Evolutionary conservation across 2,113 vertebrate genomes (phyloP).

Genomic region (Lepisosteus osseus): DNA sequence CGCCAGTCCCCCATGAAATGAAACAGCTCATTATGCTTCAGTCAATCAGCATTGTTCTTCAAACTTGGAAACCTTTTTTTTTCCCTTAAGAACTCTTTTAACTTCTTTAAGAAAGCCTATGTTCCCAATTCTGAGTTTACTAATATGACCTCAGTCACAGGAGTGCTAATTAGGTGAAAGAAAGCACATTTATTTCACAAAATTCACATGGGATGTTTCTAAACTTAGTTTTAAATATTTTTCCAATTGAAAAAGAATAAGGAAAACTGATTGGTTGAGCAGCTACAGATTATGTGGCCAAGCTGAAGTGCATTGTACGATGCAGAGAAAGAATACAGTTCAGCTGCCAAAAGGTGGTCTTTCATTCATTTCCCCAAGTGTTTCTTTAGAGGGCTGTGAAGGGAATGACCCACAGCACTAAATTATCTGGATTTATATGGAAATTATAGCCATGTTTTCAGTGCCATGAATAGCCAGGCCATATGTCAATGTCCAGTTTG

Average conservation of each 20-base stretch:
- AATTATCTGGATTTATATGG: constrained; percentile 64
- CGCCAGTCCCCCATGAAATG: too few species aligned
- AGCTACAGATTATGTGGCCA: neutral
- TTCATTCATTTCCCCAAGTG: constrained; percentile 24
- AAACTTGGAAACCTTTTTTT: too few species aligned
- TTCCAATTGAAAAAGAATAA: constrained; percentile 8
- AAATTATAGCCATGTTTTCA: constrained; percentile 58
- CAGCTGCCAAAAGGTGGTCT: constrained; percentile 27
- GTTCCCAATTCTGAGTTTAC: too few species aligned
- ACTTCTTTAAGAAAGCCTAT: too few species aligned
- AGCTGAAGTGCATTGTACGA: neutral
- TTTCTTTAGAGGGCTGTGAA: constrained; percentile 42
- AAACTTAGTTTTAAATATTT: neutral
- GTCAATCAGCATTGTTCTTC: too few species aligned
- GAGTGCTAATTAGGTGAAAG: constrained; percentile 33
- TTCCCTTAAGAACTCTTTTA: too few species aligned
- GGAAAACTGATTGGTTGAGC: neutral
- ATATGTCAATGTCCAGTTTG: constrained; percentile 45
- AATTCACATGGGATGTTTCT: neutral
- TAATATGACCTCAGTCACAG: constrained; percentile 32
- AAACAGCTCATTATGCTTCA: too few species aligned
- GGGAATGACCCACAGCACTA: constrained; percentile 40
- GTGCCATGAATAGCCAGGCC: constrained; percentile 43
- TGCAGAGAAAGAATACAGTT: constrained; percentile 8
- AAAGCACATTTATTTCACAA: neutral